Evolutionary conservation across 2,888 invertebrate species (phyloP), one percentile per base, ranked within the genome.

Genomic region (Celastrina argiolus): DNA sequence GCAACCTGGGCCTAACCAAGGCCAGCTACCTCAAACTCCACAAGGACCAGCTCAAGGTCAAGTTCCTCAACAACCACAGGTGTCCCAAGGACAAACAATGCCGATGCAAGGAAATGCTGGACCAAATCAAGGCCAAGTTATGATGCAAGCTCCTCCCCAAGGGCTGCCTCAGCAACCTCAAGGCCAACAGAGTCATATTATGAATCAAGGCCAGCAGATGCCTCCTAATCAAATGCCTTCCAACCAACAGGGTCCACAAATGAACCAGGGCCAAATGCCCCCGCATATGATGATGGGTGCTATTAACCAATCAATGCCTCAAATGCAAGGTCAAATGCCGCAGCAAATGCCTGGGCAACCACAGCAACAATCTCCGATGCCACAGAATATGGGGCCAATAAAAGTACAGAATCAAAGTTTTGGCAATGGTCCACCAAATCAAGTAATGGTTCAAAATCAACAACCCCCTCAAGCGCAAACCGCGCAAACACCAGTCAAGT

Each of bases 401-500:
- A 72, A 72, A 42, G 59, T 65, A 22, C 71, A 75, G 71, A 65
- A 26, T 16, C 73, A 80, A 68, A 79, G 74, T 63, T 79, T 75
- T 42, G 75, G 73, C n/a, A 78, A 76, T 56, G 75, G 68, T 66
- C 71, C 70, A 59, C 74, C 73, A 59, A 73, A 72, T 58, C 74
- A 74, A n/a, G 75, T 74, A 31, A 72, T 75, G 63, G 74, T 70
- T 22, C 77, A 70, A 64, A 74, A 68, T 68, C 74, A 71, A 66
- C 74, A 71, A 66, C 71, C 74, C 66, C 74, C 76, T 34, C 77
- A 73, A 66, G 70, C 73, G n/a, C 88, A 82, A 71, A 81, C 87
- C 1, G 71, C 74, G 16, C 88, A 82, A 71, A 81, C 87, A 1
- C 79, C 83, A 0, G 78, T 81, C 0, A 90, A 90, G 69, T 78